Base-by-base conservation (phyloP, 2,797 vertebrate genomes). In the Amniataba percoides region DNA sequence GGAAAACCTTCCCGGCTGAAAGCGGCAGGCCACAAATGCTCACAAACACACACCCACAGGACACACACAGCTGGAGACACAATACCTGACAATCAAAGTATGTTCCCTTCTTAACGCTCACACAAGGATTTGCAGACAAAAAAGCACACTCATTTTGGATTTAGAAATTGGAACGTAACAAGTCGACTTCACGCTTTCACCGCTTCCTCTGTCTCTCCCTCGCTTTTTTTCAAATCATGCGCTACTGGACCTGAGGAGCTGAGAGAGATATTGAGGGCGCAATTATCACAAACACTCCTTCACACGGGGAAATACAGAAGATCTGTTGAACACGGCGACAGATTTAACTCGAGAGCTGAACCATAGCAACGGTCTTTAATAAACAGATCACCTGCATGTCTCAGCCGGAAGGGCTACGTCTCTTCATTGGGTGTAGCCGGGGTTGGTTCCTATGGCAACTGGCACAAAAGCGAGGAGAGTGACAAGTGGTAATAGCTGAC, bases 401-500 rank as follows among this genome's bases (percentile, higher is more conserved):
- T 59, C 46, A 58, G 56, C 0, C 57, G 16, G 57, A 7, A 58
- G 68, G 43, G 51, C 42, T 63, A 49, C 74, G 27, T 79, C 31
- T 48, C 57, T 60, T 5, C 31, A 0, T 39, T 2, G 4, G 77
- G 69, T 85, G 75, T 68, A 59, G 73, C 69, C 58, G 27, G n/a
- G 31, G 7, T 56, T 65, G 56, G 89, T 90, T 90, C 86, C 91
- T 62, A 85, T 88, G 78, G 82, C 65, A 88, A 91, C 88, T 70
- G 57, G 40, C 65, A 69, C 39, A 48, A 78, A 87, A 55, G 27
- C 21, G 19, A 43, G 13, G 45, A 74, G 81, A 88, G 55, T 79
- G 87, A 86, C 71, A 87, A 56, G 78, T 85, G 78, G 77, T 82
- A 78, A 90, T 71, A 85, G 72, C 71, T 62, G 65, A 74, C 18